Percentiles rank a stretch among this genome's conserved stretches.
These are phyloP conservation scores for Aphidoletes aphidimyza DNA, from an alignment of 2,888 invertebrate species.

Conservation along the genomic window DNA sequence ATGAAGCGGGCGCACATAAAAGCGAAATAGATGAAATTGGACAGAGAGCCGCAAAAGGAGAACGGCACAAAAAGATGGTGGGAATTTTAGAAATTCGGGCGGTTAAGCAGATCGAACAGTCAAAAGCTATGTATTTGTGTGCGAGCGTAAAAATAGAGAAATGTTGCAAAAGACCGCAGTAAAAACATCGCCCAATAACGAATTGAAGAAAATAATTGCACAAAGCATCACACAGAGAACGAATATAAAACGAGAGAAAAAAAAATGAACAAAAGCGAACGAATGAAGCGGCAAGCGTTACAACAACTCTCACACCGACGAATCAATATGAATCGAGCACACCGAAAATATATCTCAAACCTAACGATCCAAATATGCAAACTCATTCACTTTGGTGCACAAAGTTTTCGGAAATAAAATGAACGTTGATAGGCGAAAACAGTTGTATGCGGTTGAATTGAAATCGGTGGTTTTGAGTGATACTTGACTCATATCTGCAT, in stretches of 20 bases:
- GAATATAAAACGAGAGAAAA: background rate
- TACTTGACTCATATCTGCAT: conserved; percentile 36
- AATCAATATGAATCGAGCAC: background rate
- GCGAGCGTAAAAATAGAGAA: background rate
- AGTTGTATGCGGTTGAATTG: conserved; percentile 17
- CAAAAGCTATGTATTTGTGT: no score
- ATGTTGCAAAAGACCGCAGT: conserved; percentile 48
- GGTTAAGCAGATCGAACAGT: conserved; percentile 27
- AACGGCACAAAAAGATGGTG: background rate
- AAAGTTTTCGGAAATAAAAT: background rate
- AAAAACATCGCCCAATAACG: conserved; percentile 23
- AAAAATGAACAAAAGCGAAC: background rate
- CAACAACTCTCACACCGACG: background rate
- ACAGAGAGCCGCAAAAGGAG: conserved; percentile 21
- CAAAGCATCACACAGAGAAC: no score
- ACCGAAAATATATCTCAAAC: background rate
- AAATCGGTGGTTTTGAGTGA: background rate
- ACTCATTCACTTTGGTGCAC: background rate
- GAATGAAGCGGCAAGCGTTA: background rate
- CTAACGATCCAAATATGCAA: conserved; percentile 46
- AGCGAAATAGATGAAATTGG: conserved; percentile 44
- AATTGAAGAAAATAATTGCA: conserved; percentile 42
- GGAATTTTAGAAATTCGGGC: conserved; percentile 23
- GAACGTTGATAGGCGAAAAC: background rate
- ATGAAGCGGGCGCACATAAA: conserved; percentile 22